Conservation (phyloP, 2,113 vertebrate species). For the Cephalopholis sonnerati region DNA sequence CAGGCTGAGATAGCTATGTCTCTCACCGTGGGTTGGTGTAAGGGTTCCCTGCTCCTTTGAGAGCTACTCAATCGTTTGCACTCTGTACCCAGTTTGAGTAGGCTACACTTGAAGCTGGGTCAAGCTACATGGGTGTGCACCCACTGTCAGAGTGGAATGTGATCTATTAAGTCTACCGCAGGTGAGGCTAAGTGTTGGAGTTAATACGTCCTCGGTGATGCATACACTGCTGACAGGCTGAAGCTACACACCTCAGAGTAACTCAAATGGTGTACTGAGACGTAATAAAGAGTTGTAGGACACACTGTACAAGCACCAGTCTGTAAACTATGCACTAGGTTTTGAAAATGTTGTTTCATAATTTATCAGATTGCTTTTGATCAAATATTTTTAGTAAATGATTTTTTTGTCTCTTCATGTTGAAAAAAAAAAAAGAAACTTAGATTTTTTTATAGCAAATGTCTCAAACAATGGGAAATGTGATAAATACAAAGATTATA, state of each 20-base stretch:
- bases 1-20: constrained; percentile 16
- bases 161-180: neutral
- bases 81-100: neutral
- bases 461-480: neutral
- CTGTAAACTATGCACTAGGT: neutral
- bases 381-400: neutral
- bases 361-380: neutral
- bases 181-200: constrained; percentile 1
- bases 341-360: neutral
- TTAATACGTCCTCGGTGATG: neutral
- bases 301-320: neutral
- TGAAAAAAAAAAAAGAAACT: neutral
- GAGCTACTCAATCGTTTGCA: constrained; percentile 12
- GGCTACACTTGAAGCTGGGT: neutral
- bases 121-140: constrained; percentile 32
- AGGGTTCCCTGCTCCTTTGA: neutral
- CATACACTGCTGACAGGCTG: neutral
- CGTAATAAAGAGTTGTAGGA: neutral
- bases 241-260: neutral
- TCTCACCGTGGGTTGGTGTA: neutral
- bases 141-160: constrained; percentile 31
- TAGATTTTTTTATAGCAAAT: neutral
- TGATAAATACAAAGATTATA: neutral
- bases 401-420: neutral
- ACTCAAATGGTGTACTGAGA: neutral